These are phyloP conservation scores for Beroe forskalii DNA, from an alignment of 37 sponge, comb jelly and placozoan genomes.

Conservation along the genomic window DNA sequence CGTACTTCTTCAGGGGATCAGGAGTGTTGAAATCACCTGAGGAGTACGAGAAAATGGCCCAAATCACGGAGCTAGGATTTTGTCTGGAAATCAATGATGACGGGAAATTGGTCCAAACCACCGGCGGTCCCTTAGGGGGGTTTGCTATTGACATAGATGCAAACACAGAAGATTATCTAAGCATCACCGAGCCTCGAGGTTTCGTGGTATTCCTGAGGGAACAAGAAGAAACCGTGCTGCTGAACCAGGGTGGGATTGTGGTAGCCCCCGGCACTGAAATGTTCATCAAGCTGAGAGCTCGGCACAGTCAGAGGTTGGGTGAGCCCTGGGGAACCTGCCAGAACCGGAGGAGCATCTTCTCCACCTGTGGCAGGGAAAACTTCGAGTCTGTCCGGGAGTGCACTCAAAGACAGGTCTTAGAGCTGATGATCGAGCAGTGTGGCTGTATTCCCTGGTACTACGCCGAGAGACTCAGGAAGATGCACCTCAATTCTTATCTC, in stretches of 20 bases:
- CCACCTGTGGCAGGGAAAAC: background rate
- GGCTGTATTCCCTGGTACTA: slow-evolving; percentile 18
- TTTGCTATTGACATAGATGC: slow-evolving; percentile 18
- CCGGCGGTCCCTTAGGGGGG: background rate
- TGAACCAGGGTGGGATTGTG: background rate
- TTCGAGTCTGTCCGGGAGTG: slow-evolving; percentile 4
- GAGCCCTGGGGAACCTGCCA: background rate
- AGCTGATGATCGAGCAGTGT: background rate
- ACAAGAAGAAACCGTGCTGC: slow-evolving; percentile 20
- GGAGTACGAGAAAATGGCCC: background rate
- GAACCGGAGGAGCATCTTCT: background rate
- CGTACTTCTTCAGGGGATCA: background rate
- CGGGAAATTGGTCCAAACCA: background rate
- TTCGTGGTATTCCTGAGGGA: slow-evolving; percentile 4
- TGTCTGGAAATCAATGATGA: slow-evolving; percentile 30
- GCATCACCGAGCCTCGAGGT: background rate
- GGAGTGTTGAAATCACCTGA: background rate
- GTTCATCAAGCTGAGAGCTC: background rate
- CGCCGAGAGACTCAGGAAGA: background rate
- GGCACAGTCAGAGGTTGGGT: background rate
- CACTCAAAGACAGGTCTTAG: background rate
- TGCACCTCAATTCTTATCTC: background rate
- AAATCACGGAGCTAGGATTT: background rate
- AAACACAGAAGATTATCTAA: background rate
- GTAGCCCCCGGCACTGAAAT: slow-evolving; percentile 11